Conservation (phyloP, 1,140 invertebrate species). For the Drosophila murphyi region DNA sequence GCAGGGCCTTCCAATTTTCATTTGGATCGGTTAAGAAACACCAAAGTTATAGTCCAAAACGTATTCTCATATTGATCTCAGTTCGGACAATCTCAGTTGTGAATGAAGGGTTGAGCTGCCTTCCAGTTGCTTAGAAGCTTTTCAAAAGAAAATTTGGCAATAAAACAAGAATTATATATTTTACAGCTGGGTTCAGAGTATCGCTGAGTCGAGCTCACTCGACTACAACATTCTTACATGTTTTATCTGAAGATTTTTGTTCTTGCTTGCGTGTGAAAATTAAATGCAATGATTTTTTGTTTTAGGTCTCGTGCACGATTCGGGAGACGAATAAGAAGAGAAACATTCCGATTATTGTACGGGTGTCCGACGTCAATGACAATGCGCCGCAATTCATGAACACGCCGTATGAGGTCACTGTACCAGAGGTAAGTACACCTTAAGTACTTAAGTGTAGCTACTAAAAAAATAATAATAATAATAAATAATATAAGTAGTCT, state of each 20-base stretch:
- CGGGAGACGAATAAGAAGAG: constrained; percentile 90
- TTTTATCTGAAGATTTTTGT: not conserved
- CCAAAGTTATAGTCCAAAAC: too few relatives aligned
- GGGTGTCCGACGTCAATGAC: constrained; percentile 96
- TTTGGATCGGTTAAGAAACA: too few relatives aligned
- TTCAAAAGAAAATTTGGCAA: too few relatives aligned
- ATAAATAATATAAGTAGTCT: not conserved
- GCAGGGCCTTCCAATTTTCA: too few relatives aligned
- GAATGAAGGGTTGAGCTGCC: too few relatives aligned
- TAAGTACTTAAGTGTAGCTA: not conserved
- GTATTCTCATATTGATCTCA: too few relatives aligned
- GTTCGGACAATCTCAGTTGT: too few relatives aligned
- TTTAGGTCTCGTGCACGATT: constrained; percentile 91
- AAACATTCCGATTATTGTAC: constrained; percentile 94
- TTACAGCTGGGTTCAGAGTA: too few relatives aligned
- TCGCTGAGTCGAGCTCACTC: too few relatives aligned
- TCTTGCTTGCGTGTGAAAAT: not conserved
- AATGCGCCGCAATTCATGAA: constrained; percentile 92
- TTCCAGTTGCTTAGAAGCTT: too few relatives aligned
- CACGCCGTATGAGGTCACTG: constrained; percentile 91
- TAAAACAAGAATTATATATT: too few relatives aligned
- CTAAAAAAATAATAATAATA: not conserved
- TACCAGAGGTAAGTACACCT: constrained; percentile 90
- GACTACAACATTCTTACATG: too few relatives aligned
- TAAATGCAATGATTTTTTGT: constrained; percentile 36